These are phyloP conservation scores for Plagodis pulveraria DNA, from an alignment of 2,888 invertebrate genomes.

Conservation along the genomic window DNA sequence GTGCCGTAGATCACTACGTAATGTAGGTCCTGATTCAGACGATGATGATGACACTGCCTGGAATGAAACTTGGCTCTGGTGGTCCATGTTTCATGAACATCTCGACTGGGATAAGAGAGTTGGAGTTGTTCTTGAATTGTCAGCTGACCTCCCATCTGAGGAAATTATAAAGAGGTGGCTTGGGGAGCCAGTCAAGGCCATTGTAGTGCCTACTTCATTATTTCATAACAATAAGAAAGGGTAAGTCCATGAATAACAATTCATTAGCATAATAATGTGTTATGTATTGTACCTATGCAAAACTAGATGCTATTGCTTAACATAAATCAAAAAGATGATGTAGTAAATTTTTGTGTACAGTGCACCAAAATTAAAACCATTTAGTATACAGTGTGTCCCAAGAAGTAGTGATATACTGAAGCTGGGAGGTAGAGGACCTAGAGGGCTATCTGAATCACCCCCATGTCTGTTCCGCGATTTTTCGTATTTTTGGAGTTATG, in stretches of 20 bases:
- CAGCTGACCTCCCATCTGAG: constrained; percentile 91
- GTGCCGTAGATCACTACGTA: constrained; percentile 55
- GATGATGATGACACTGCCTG: constrained; percentile 72
- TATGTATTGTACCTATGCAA: too few species aligned
- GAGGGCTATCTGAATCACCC: too few species aligned
- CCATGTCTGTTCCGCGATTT: too few species aligned
- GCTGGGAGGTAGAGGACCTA: too few species aligned
- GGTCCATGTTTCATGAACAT: constrained; percentile 89
- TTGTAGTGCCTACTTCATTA: constrained; percentile 92
- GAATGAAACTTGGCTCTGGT: constrained; percentile 92
- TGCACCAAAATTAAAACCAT: too few species aligned
- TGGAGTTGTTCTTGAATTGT: constrained; percentile 91
- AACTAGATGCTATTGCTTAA: too few species aligned
- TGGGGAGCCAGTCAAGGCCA: constrained; percentile 96
- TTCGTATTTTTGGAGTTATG: too few species aligned
- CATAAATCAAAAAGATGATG: too few species aligned
- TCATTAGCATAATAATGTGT: too few species aligned
- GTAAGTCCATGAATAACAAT: constrained; percentile 80
- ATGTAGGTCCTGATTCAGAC: constrained; percentile 49
- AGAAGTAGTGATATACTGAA: too few species aligned
- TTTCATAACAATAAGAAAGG: constrained; percentile 96
- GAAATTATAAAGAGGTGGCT: constrained; percentile 93
- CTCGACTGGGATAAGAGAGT: constrained; percentile 84
- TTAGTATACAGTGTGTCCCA: too few species aligned
- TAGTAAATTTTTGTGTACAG: too few species aligned